Conservation (phyloP, 2,797 vertebrate species). For the Betta splendens region DNA sequence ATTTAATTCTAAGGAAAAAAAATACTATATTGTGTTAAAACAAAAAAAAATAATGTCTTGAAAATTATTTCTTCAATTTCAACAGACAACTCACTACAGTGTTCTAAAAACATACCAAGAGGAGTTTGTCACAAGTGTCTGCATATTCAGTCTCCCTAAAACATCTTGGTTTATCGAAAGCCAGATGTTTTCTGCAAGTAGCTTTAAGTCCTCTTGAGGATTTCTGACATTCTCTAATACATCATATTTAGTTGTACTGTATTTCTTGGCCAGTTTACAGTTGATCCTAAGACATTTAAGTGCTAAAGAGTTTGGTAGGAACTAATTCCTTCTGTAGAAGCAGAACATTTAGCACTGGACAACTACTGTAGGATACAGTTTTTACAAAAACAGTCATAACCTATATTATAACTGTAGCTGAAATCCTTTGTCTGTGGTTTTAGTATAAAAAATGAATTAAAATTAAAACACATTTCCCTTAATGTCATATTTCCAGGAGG, state of each 20-base stretch:
- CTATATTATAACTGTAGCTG: too few relatives aligned
- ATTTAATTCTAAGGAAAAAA: too few relatives aligned
- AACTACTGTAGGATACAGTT: neutral
- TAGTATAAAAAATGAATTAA: neutral
- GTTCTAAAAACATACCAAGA: neutral
- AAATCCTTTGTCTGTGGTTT: neutral
- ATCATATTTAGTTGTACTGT: neutral
- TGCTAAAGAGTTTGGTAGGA: neutral
- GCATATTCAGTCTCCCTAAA: neutral
- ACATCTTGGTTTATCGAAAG: neutral
- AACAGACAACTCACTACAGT: neutral
- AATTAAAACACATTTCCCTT: too few relatives aligned
- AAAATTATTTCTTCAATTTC: neutral
- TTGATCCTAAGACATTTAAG: constrained; percentile 4
- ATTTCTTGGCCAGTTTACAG: neutral
- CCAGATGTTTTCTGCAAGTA: neutral
- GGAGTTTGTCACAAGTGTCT: neutral
- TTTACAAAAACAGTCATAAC: constrained; percentile 3
- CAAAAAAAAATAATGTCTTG: too few relatives aligned
- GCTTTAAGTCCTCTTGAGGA: neutral
- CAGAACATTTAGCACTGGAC: constrained; percentile 9
- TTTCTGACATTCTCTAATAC: neutral
- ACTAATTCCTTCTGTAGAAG: constrained; percentile 7
- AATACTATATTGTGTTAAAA: too few relatives aligned
- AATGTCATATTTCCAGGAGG: too few relatives aligned